Percentiles rank a stretch among this genome's conserved stretches.
Conservation (phyloP, 2,888 invertebrate genomes). For the Ornithoptera alexandrae region DNA sequence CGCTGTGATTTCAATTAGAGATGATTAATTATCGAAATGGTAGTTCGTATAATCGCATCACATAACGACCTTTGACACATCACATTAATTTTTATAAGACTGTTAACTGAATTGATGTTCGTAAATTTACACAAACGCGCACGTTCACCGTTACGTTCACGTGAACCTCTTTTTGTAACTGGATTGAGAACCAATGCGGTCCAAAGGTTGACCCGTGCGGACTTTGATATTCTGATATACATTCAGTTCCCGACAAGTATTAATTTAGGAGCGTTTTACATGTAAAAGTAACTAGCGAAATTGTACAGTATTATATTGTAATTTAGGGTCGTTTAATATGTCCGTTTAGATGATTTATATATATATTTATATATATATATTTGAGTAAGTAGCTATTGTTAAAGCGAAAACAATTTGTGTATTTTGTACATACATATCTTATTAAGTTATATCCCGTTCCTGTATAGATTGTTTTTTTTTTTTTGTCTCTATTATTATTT, state of each 20-base stretch:
- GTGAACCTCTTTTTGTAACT: slow-evolving; percentile 55
- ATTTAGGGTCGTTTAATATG: slow-evolving; percentile 63
- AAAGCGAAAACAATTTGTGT: slow-evolving; percentile 65
- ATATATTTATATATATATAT: slow-evolving; percentile 31
- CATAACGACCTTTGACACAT: slow-evolving; percentile 41
- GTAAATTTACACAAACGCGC: slow-evolving; percentile 50
- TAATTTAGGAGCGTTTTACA: slow-evolving; percentile 71
- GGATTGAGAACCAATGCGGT: slow-evolving; percentile 46
- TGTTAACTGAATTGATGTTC: slow-evolving; percentile 76
- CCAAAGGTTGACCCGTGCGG: slow-evolving; percentile 47
- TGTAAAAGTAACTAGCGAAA: slow-evolving; percentile 71
- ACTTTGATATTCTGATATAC: slow-evolving; percentile 61
- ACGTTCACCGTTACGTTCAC: slow-evolving; percentile 45
- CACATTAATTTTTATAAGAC: slow-evolving; percentile 64
- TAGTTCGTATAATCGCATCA: slow-evolving; percentile 30
- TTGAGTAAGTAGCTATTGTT: slow-evolving; percentile 67
- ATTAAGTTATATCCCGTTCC: slow-evolving; percentile 75
- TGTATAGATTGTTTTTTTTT: slow-evolving; percentile 67
- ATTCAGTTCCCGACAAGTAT: slow-evolving; percentile 71
- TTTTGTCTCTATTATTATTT: slow-evolving; percentile 38
- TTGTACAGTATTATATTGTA: slow-evolving; percentile 79
- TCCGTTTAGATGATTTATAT: slow-evolving; percentile 64
- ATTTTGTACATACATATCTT: slow-evolving; percentile 77
- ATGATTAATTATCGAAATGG: slow-evolving; percentile 37
- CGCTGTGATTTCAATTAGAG: slow-evolving; percentile 61